phyloP scores from a whole-genome alignment of 2,113 vertebrate species.

The Procapra przewalskii region DNA sequence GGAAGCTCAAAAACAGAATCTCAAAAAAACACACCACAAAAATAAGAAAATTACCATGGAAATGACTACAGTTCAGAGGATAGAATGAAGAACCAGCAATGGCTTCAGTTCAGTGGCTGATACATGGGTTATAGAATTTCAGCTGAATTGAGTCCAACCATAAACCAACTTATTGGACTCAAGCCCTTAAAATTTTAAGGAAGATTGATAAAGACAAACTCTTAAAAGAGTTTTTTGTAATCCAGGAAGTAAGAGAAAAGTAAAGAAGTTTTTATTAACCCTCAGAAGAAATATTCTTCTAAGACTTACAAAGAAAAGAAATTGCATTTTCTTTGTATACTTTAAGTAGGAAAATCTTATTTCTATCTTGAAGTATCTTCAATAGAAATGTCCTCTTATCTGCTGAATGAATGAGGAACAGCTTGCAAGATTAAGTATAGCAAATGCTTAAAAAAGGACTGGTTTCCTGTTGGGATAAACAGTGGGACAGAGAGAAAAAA shows the following conservation, averaged over 20 bases:
- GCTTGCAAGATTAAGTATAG: neutral
- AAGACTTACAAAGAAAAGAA: neutral
- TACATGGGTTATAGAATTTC: neutral
- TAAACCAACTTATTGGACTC: neutral
- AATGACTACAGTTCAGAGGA: neutral
- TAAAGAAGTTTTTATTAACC: neutral
- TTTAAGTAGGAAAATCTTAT: neutral
- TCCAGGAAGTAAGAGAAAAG: neutral
- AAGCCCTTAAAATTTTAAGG: neutral
- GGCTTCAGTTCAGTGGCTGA: neutral
- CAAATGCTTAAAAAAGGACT: neutral
- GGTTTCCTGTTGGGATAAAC: neutral
- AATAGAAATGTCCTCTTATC: neutral
- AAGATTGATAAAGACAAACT: neutral
- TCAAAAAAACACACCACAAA: neutral
- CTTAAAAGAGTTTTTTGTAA: neutral
- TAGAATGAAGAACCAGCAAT: neutral
- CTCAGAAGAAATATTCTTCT: neutral
- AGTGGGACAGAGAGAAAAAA: neutral
- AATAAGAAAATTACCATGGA: neutral
- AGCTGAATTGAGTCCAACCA: neutral
- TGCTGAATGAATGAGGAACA: neutral
- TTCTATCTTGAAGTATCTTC: neutral
- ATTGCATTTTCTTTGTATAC: neutral
- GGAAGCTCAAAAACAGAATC: neutral